Evolutionary conservation across 1,140 invertebrate genomes (phyloP).

Genomic region (Bombus confusus): DNA sequence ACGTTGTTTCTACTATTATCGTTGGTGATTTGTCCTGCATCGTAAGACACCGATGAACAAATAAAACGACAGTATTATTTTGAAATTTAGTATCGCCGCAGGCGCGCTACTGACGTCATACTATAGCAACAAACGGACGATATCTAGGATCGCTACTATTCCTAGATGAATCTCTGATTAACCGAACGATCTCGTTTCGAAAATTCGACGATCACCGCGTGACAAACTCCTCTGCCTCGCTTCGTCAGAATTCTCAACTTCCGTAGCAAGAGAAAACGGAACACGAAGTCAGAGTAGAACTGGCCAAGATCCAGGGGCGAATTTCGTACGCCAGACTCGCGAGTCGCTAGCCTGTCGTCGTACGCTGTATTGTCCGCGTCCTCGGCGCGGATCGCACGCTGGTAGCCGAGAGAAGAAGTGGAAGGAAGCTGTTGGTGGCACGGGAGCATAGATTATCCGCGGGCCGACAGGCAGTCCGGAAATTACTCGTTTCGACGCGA

Average conservation of each 20-base stretch:
- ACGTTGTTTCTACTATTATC: background rate
- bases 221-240: too few species aligned
- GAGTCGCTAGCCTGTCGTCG: background rate
- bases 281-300: background rate
- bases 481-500: conserved; percentile 54
- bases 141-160: background rate
- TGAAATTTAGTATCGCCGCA: background rate
- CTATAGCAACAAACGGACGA: background rate
- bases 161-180: background rate
- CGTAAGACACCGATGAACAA: background rate
- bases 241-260: background rate
- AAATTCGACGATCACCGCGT: background rate
- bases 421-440: background rate
- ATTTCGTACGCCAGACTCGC: background rate
- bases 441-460: conserved; percentile 29
- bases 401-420: background rate
- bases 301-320: conserved; percentile 38
- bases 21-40: background rate
- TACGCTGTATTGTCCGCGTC: background rate
- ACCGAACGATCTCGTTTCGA: background rate
- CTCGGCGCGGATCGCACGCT: background rate
- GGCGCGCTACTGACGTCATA: too few species aligned
- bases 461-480: conserved; percentile 17
- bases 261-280: too few species aligned
- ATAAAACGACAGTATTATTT: background rate